A percentile compares a stretch with the other conserved stretches of the same genome.
phyloP scores from a whole-genome alignment of 2,113 vertebrate species.

The Hyperopisus bebe region DNA sequence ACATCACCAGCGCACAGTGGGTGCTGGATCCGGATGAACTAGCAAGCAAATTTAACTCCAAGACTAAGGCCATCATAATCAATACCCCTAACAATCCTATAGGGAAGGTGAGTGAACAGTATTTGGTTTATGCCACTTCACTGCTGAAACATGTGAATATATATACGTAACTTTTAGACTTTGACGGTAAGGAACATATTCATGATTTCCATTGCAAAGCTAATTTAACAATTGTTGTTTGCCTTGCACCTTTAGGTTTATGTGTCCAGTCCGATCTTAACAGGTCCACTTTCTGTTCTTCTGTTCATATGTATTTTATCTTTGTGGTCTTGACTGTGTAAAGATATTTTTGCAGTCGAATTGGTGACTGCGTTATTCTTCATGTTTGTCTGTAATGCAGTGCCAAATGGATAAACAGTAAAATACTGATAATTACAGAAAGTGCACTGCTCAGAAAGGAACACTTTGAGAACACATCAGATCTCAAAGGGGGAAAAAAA shows the following conservation, averaged over 20 bases:
- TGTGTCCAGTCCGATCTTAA: neutral
- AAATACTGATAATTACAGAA: neutral
- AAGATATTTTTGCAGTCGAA: neutral
- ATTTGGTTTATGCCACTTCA: neutral
- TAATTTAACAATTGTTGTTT: neutral
- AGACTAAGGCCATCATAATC: slow-evolving; percentile 90
- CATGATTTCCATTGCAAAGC: neutral
- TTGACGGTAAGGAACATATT: neutral
- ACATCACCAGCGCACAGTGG: slow-evolving; percentile 77
- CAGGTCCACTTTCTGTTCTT: neutral
- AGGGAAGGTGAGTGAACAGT: slow-evolving; percentile 72
- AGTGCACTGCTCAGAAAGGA: no score
- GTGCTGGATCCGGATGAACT: slow-evolving; percentile 78
- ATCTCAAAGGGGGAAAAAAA: no score
- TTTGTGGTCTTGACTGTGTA: neutral
- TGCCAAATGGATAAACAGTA: neutral
- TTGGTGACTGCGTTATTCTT: neutral
- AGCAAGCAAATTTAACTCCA: slow-evolving; percentile 83
- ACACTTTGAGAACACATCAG: no score
- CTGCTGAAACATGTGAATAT: neutral
- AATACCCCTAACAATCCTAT: slow-evolving; percentile 92
- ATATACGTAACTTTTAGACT: neutral
- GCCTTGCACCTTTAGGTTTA: neutral
- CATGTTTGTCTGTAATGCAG: neutral
- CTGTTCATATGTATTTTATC: neutral